Evolutionary conservation across 1,140 invertebrate species (phyloP), one percentile per base, ranked within the genome.

Genomic region (Archegozetes longisetosus): DNA sequence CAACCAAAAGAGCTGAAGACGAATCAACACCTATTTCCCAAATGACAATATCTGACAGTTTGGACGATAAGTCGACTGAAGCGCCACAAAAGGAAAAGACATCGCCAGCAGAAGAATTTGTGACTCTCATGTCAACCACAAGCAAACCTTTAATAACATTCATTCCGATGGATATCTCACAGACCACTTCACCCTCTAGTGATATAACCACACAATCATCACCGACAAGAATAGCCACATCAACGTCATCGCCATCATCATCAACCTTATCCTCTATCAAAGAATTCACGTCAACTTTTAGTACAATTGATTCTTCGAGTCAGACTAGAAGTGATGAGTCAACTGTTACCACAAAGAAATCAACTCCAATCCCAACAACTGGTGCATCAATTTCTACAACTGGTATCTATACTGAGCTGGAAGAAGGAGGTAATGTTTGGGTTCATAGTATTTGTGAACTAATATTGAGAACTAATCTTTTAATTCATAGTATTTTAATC

Each of bases 351-450:
- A 28, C 49, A 28, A n/a, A 24, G 40, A 52, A 60, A 54, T 51
- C 64, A 13, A 64, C 56, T 13, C 47, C 59, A 25, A 14, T 53
- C 2, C 3, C 52, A 12, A 24, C 55, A 20, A 53, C 26, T 22
- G 32, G 53, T 20, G 23, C 22, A 9, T 13, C 20, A 23, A 4
- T 27, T 32, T 2, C 29, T 26, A 17, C 3, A 25, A 1, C 51
- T 47, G 23, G n/a, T 60, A 51, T 56, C 3, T 50, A 50, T 17
- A n/a, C 46, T 50, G 60, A 61, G 14, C 17, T 62, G 24, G 65
- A 66, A 32, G 64, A 65, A 51, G 61, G 61, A 60, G 28, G 65
- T 66, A 60, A 62, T n/a, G n/a, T n/a, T n/a, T n/a, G n/a, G n/a
- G n/a, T n/a, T n/a, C n/a, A n/a, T n/a, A n/a, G n/a, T n/a, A n/a